Conservation (phyloP, 2,888 invertebrate species). For the Malthinus seriepunctatus region DNA sequence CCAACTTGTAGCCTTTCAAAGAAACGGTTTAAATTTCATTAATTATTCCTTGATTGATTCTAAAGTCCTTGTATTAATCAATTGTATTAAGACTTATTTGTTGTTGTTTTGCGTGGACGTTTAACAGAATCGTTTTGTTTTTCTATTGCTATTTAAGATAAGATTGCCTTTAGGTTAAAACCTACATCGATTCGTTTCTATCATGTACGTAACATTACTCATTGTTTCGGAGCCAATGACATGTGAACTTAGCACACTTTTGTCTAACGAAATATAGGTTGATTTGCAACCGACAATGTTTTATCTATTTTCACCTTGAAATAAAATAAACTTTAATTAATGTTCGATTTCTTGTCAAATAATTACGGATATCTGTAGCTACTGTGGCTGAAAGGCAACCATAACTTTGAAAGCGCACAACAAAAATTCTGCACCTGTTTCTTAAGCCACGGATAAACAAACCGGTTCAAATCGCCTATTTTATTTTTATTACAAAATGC, state of each 20-base stretch:
- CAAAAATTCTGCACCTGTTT: conserved; percentile 15
- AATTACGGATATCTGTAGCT: not conserved
- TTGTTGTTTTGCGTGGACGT: not conserved
- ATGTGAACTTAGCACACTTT: conserved; percentile 16
- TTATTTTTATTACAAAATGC: conserved; percentile 1
- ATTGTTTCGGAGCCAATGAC: conserved; percentile 9
- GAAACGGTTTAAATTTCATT: too few relatives aligned
- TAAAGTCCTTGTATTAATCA: not conserved
- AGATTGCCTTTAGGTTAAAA: conserved; percentile 1
- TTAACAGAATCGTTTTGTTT: not conserved
- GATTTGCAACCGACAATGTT: not conserved
- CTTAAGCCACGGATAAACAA: not conserved
- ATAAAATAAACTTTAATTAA: not conserved
- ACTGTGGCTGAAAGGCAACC: conserved; percentile 6
- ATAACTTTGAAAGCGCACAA: conserved; percentile 4
- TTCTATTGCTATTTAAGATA: conserved; percentile 2
- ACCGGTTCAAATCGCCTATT: conserved; percentile 11
- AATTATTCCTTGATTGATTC: not conserved
- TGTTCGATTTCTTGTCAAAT: too few relatives aligned
- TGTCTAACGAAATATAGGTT: not conserved
- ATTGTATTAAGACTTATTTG: not conserved
- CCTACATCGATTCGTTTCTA: not conserved
- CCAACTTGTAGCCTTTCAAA: too few relatives aligned
- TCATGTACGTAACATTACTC: conserved; percentile 7
- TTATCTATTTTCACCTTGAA: conserved; percentile 4